Base-by-base conservation (phyloP, 2,797 vertebrate species). In the Poliocrania exsul region DNA sequence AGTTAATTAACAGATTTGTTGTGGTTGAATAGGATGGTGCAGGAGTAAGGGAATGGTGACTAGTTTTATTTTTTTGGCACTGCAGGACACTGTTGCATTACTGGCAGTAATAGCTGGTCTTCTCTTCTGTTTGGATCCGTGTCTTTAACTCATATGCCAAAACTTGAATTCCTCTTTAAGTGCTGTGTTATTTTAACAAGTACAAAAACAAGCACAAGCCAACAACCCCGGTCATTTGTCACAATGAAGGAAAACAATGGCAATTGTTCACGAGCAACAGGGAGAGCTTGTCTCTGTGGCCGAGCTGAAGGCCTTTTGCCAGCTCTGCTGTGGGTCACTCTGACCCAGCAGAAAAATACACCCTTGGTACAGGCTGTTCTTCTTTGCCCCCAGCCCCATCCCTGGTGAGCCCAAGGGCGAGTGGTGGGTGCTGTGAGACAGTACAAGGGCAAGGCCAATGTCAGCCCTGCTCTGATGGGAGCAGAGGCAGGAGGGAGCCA, bases 1-100 rank as follows among this genome's bases (percentile, higher is more conserved):
- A 69, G 14, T 51, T 71, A 87, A 83, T 81, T n/a, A 86, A 75
- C 50, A 67, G 33, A 75, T 81, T 75, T 78, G 28, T 74, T 78
- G 44, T 42, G 73, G 38, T 40, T 84, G 57, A 92, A 73, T 73
- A 67, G 16, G 29, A 53, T 0, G 5, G 28, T 58, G 51, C 10
- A 94, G 79, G 70, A 73, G 35, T 29, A 73, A 58, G 46, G 33
- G 67, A 73, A 84, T 0, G 11, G 54, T 38, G 58, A 53, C 38
- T 38, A 6, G 49, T 83, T 92, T 62, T 90, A 28, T 64, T 69
- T 40, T 86, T 56, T 65, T 92, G 69, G 28, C 53, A n/a, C 40
- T n/a, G 31, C 67, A 77, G 49, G 35, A 40, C 29, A 42, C 60
- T 15, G 9, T 13, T 0, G 1, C 71, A 56, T 35, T 92, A 53